Evolutionary conservation across 2,113 vertebrate species (phyloP).

Genomic region (Eonycteris spelaea): DNA sequence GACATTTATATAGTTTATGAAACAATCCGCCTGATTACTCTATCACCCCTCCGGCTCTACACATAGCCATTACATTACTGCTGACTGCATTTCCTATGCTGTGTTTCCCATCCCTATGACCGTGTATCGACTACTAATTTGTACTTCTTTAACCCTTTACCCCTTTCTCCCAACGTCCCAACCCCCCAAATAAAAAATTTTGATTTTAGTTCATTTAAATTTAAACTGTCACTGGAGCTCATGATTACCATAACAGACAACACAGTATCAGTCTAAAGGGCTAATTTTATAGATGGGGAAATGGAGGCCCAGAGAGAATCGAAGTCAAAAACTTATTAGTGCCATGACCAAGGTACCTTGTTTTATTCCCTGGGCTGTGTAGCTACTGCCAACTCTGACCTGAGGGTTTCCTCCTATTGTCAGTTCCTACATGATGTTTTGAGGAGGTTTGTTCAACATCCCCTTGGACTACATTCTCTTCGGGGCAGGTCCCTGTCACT

Average conservation of each 20-base stretch:
- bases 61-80: too few relatives aligned
- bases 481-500: neutral
- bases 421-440: neutral
- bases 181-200: neutral
- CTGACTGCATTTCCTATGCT: too few relatives aligned
- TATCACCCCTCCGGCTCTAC: too few relatives aligned
- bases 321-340: neutral
- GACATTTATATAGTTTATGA: too few relatives aligned
- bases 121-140: too few relatives aligned
- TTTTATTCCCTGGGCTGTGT: neutral
- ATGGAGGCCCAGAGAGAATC: neutral
- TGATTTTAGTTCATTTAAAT: conserved; percentile 8
- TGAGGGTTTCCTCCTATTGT: neutral
- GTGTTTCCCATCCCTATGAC: too few relatives aligned
- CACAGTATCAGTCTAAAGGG: neutral
- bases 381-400: neutral
- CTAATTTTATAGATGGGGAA: conserved; percentile 13
- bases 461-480: neutral
- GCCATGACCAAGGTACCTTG: neutral
- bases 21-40: too few relatives aligned
- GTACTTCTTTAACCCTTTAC: too few relatives aligned
- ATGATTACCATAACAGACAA: neutral
- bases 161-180: too few relatives aligned
- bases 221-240: neutral
- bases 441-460: neutral